These are phyloP conservation scores for Colinus virginianus DNA, from an alignment of 2,113 vertebrate genomes.

Conservation along the genomic window DNA sequence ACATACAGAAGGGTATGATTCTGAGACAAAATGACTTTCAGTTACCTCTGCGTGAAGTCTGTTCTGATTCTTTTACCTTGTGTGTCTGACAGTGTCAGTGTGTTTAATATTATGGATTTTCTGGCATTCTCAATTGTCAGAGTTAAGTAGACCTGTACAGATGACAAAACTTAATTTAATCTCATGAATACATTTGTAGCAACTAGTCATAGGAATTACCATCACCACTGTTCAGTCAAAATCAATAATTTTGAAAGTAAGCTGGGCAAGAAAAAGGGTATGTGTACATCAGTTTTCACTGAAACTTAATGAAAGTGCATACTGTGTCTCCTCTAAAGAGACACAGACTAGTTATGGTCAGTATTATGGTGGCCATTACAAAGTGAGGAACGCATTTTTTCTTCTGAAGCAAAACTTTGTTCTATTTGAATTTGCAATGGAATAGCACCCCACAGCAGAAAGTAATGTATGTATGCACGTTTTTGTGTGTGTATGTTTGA, in stretches of 20 bases:
- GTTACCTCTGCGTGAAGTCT: neutral
- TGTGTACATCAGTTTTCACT: neutral
- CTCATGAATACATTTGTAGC: neutral
- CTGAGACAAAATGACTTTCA: neutral
- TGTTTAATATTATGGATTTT: conserved; percentile 8
- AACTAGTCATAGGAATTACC: neutral
- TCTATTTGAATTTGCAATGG: neutral
- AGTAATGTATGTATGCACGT: accelerated
- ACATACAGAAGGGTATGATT: neutral
- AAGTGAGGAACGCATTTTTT: neutral
- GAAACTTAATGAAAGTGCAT: neutral
- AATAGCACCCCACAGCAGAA: neutral
- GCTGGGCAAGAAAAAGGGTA: neutral
- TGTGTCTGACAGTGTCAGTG: neutral
- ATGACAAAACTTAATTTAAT: neutral
- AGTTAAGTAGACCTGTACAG: neutral
- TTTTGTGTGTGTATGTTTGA: neutral
- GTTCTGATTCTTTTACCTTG: neutral
- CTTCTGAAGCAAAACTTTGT: neutral
- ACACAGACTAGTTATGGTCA: neutral
- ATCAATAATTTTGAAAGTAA: neutral
- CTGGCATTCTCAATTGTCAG: neutral
- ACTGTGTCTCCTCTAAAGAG: neutral
- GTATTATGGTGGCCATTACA: neutral
- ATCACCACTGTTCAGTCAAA: neutral